Base-by-base conservation (phyloP, 1,140 invertebrate species). In the Neodiprion virginianus region DNA sequence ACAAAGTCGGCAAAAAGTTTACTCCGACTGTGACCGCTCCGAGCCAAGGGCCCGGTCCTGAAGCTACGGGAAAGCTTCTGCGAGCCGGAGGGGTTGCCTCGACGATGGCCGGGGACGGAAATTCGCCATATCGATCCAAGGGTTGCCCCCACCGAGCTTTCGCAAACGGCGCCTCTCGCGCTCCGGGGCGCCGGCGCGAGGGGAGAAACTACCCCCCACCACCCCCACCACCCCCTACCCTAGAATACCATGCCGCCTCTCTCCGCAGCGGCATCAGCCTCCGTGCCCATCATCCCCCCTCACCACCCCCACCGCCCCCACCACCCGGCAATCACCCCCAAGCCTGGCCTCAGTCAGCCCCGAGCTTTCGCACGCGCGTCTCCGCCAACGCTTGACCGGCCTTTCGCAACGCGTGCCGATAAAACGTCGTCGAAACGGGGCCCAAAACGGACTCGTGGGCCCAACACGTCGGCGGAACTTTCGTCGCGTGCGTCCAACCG, bases 331-430 rank as follows among this genome's bases (percentile, higher is more conserved):
- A 77, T 78, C 74, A 69, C 53, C 53, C 53, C 53, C 53, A 68
- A 79, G 77, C 77, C 79, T 79, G 81, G 77, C 78, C 79, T 83
- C 82, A 84, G 83, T 84, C 81, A 84, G 83, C 82, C 82, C 78
- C 73, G 77, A 83, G 81, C 83, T 84, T 84, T 81, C 77, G 72
- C 72, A 66, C 79, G 77, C 53, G 53, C 53, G 53, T 61, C 28
- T 40, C 28, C 28, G 28, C 1, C 5, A 40, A 40, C 28, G 28
- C 28, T 40, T 40, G 28, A 40, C 28, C 28, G 28, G 5, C 28
- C 28, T 40, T 40, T 5, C 28, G 28, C 28, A 40, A 40, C 28
- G 28, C 0, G 28, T 40, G 28, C 28, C 1, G 5, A 40, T 40
- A 40, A 40, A 40, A 40, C 28, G 28, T 1, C 2, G 28, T 40